phyloP scores from a whole-genome alignment of 2,888 invertebrate species.

The Myathropa florea region DNA sequence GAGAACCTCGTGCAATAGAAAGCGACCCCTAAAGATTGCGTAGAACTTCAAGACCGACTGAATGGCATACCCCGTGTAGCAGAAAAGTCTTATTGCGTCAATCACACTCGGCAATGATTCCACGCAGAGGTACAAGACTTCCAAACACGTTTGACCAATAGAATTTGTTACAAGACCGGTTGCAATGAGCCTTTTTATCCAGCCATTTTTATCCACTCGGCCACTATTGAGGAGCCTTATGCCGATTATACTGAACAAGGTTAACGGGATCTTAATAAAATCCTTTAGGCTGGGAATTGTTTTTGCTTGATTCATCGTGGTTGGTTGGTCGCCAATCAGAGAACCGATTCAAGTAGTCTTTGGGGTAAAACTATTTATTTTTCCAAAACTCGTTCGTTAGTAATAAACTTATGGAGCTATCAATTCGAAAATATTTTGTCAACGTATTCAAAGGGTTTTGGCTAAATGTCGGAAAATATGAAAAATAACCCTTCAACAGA shows the following conservation, averaged over 20 bases:
- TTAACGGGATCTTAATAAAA: slow-evolving; percentile 45
- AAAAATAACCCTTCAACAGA: no score
- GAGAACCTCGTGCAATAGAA: slow-evolving; percentile 20
- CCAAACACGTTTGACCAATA: not conserved
- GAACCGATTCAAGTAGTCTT: no score
- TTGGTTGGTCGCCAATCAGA: no score
- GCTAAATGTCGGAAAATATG: no score
- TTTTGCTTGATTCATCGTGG: slow-evolving; percentile 18
- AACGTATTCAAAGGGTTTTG: no score
- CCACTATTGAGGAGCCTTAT: slow-evolving; percentile 31
- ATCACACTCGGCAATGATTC: slow-evolving; percentile 16
- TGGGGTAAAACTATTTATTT: no score
- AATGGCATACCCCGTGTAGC: slow-evolving; percentile 30
- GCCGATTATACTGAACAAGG: slow-evolving; percentile 27
- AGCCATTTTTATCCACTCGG: not conserved
- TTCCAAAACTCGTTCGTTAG: no score
- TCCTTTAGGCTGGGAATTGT: slow-evolving; percentile 31
- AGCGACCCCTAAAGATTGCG: slow-evolving; percentile 44
- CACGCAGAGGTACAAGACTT: not conserved
- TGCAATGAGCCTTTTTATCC: not conserved
- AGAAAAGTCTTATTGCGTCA: slow-evolving; percentile 31
- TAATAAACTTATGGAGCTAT: no score
- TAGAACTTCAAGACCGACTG: slow-evolving; percentile 48
- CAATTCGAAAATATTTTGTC: no score
- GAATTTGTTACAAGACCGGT: not conserved